Conservation (phyloP, 2,888 invertebrate species). For the Pollenia labialis region DNA sequence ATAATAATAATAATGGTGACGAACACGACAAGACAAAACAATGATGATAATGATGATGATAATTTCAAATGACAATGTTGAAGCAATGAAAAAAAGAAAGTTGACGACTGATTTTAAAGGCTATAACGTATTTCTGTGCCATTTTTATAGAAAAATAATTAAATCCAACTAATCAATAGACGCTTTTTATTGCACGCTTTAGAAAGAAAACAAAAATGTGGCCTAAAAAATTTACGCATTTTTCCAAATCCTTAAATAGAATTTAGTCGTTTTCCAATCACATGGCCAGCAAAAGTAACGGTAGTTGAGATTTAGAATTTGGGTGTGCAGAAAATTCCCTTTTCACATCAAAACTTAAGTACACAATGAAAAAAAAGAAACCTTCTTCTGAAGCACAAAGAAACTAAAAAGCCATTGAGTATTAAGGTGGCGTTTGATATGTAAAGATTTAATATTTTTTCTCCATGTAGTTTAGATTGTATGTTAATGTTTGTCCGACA, state of each 20-base stretch:
- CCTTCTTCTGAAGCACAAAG: background rate
- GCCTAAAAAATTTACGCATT: slow-evolving; percentile 42
- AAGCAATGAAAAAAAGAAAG: slow-evolving; percentile 48
- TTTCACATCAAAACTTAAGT: background rate
- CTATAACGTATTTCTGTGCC: slow-evolving; percentile 52
- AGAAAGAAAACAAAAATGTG: background rate
- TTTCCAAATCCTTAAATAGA: slow-evolving; percentile 47
- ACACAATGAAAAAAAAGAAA: background rate
- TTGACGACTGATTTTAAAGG: slow-evolving; percentile 66
- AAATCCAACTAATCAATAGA: slow-evolving; percentile 31
- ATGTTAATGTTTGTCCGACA: slow-evolving; percentile 53
- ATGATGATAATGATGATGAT: slow-evolving; percentile 53
- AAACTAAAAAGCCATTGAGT: background rate
- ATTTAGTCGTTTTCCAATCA: slow-evolving; percentile 47
- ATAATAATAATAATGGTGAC: slow-evolving; percentile 18
- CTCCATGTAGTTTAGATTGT: background rate
- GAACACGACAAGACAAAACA: slow-evolving; percentile 32
- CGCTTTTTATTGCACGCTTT: background rate
- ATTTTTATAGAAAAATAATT: slow-evolving; percentile 58
- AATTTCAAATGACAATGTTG: slow-evolving; percentile 67
- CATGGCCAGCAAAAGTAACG: slow-evolving; percentile 22
- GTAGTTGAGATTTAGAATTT: slow-evolving; percentile 19
- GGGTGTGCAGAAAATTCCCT: background rate
- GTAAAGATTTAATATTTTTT: slow-evolving; percentile 1
- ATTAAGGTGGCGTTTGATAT: slow-evolving; percentile 16